These are phyloP conservation scores for Acrocyrtus sp. DNA, from an alignment of 2,888 invertebrate genomes.

Conservation along the genomic window DNA sequence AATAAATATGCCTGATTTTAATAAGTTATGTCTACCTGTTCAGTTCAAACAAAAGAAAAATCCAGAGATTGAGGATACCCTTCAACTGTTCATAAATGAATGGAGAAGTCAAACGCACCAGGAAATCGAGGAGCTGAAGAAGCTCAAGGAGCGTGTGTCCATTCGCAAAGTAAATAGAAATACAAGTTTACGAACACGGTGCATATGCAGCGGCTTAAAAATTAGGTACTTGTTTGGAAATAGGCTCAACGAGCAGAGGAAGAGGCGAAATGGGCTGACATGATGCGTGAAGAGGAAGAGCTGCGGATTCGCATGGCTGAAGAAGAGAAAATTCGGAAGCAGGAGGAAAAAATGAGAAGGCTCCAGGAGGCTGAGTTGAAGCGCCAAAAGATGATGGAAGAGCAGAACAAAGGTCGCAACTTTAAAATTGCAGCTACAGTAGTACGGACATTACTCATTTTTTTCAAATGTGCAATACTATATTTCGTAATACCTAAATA, in stretches of 20 bases:
- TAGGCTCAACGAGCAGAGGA: conserved; percentile 41
- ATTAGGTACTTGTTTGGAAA: no score
- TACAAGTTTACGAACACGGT: not conserved
- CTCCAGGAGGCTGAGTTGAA: conserved; percentile 37
- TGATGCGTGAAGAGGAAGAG: conserved; percentile 36
- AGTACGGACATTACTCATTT: no score
- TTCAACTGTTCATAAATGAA: conserved; percentile 42
- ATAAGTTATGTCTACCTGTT: no score
- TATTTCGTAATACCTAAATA: not conserved
- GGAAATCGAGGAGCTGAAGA: conserved; percentile 27
- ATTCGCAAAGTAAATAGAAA: conserved; percentile 17
- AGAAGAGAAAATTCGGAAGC: conserved; percentile 40
- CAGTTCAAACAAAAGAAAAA: conserved; percentile 32
- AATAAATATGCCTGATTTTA: no score
- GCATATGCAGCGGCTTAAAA: not conserved
- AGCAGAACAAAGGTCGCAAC: conserved; percentile 32
- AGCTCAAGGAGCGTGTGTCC: conserved; percentile 31
- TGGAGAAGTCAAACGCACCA: conserved; percentile 37
- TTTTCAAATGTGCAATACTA: not conserved
- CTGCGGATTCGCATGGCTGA: conserved; percentile 20
- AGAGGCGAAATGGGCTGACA: conserved; percentile 27
- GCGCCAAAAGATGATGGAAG: conserved; percentile 46
- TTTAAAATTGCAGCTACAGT: conserved; percentile 29
- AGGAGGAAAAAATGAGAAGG: conserved; percentile 37
- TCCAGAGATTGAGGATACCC: conserved; percentile 40